Evolutionary conservation across 2,888 invertebrate species (phyloP).

Genomic region (Mylabris sibirica): DNA sequence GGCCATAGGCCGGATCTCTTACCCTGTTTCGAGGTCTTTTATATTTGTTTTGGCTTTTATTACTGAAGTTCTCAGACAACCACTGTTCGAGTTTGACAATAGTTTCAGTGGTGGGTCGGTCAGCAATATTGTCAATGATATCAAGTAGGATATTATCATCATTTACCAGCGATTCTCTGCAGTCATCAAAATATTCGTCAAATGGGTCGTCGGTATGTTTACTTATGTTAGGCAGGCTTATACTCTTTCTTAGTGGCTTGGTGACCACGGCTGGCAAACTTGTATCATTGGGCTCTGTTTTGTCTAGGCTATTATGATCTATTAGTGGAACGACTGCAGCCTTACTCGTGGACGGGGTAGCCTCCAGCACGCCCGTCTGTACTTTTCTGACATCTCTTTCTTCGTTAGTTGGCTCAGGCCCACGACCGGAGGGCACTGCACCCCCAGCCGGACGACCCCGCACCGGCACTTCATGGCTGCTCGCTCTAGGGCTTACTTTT

Average conservation of each 20-base stretch:
- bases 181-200: not conserved
- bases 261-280: not conserved
- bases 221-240: not conserved
- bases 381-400: too few relatives aligned
- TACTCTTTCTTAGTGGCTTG: not conserved
- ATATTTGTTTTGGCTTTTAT: not conserved
- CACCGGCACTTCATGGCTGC: not conserved
- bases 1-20: not conserved
- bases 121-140: not conserved
- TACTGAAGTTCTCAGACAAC: not conserved
- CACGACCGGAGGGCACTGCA: not conserved
- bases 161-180: not conserved
- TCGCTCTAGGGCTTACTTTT: too few relatives aligned
- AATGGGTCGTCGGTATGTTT: not conserved
- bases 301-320: not conserved
- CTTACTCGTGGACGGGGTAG: not conserved
- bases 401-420: not conserved
- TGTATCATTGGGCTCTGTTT: too few relatives aligned
- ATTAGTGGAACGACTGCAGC: not conserved
- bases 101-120: not conserved
- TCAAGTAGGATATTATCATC: not conserved
- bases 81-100: not conserved
- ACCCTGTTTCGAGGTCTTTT: not conserved
- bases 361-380: not conserved
- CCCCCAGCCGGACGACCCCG: not conserved